A percentile compares a stretch with the other conserved stretches of the same genome.
These are phyloP conservation scores for Andrena dorsata DNA, from an alignment of 2,888 invertebrate genomes.

Conservation along the genomic window DNA sequence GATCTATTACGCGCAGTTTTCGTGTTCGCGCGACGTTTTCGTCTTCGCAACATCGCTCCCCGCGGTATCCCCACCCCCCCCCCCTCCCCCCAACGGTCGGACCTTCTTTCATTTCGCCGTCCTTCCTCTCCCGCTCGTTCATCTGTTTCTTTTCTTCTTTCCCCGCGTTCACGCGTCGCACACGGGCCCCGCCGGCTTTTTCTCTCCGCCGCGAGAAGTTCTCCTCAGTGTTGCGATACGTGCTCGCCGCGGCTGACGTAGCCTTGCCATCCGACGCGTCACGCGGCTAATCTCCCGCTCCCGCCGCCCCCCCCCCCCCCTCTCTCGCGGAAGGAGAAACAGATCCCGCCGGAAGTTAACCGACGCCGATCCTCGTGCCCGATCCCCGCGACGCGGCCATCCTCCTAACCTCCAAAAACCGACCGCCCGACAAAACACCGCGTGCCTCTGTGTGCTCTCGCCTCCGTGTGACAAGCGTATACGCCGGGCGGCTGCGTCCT, in stretches of 20 bases:
- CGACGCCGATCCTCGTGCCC: constrained; percentile 2
- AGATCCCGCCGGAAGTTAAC: constrained; percentile 44
- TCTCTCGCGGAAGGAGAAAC: constrained; percentile 21
- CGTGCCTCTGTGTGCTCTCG: neutral
- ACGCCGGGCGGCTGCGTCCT: constrained; percentile 41
- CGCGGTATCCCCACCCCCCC: constrained; percentile 18
- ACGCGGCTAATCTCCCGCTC: too few species aligned
- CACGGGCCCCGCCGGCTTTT: constrained; percentile 1
- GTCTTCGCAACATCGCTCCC: constrained; percentile 44
- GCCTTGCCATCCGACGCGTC: neutral
- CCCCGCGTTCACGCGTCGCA: constrained; percentile 6
- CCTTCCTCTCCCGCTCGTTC: neutral
- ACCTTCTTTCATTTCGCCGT: constrained; percentile 16
- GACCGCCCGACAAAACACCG: constrained; percentile 41
- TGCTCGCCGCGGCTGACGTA: constrained; percentile 5
- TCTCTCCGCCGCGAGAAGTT: too few species aligned
- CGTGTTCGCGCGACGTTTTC: constrained; percentile 66
- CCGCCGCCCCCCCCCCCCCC: too few species aligned
- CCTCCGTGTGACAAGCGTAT: constrained; percentile 34
- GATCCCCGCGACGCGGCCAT: constrained; percentile 49
- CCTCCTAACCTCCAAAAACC: constrained; percentile 76
- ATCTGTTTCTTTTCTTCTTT: neutral
- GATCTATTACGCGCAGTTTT: constrained; percentile 79
- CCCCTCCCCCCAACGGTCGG: too few species aligned
- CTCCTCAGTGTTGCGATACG: constrained; percentile 7